Conservation (phyloP, 2,797 vertebrate species). For the Alca torda region DNA sequence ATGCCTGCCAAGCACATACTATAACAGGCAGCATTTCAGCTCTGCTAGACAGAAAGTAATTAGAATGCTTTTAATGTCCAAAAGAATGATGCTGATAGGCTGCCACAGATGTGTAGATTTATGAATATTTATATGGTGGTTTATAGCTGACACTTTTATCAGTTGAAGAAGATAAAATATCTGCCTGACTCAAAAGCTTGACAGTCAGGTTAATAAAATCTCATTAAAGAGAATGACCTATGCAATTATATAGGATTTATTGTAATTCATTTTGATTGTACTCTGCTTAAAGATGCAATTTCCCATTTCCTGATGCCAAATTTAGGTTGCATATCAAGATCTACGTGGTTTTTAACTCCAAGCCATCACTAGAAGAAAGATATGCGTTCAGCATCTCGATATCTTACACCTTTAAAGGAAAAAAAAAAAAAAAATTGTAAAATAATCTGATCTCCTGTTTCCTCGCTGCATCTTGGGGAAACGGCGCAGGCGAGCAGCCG, state of each 20-base stretch:
- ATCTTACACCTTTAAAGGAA: slow-evolving; percentile 66
- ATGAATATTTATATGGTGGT: slow-evolving; percentile 96
- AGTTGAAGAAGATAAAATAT: slow-evolving; percentile 97
- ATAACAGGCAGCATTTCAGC: slow-evolving; percentile 85
- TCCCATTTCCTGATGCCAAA: slow-evolving; percentile 87
- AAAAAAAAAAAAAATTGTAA: neutral
- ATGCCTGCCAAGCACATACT: slow-evolving; percentile 85
- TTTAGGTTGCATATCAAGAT: slow-evolving; percentile 84
- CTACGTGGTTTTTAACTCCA: slow-evolving; percentile 80
- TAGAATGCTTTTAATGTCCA: slow-evolving; percentile 89
- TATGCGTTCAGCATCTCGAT: slow-evolving; percentile 63
- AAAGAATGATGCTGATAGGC: slow-evolving; percentile 88
- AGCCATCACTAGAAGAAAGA: slow-evolving; percentile 73
- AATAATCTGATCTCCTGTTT: slow-evolving; percentile 36
- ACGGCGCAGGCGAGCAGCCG: slow-evolving; percentile 15
- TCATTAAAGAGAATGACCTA: slow-evolving; percentile 97
- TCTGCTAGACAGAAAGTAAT: slow-evolving; percentile 87
- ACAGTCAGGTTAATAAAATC: slow-evolving; percentile 98
- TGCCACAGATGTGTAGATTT: slow-evolving; percentile 97
- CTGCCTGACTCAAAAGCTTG: slow-evolving; percentile 87
- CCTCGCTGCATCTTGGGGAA: slow-evolving; percentile 34
- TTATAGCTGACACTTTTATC: slow-evolving; percentile 93
- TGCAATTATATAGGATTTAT: slow-evolving; percentile 90
- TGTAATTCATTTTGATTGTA: slow-evolving; percentile 89
- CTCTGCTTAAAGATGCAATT: slow-evolving; percentile 89